Conservation (phyloP, 2,888 invertebrate genomes). For the Miltochrista miniata region DNA sequence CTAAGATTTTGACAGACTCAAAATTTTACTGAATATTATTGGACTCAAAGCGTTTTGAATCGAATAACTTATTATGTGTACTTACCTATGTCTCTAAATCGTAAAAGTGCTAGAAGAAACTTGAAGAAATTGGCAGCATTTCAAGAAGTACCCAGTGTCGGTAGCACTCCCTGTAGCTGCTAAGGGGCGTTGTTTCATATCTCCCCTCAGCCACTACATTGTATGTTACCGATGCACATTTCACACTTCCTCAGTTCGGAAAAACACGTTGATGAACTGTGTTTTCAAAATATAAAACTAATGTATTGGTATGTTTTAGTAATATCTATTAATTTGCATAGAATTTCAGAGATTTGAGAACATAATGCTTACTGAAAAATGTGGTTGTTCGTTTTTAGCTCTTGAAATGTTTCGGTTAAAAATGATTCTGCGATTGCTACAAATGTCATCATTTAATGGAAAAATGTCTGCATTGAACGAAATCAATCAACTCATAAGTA, state of each 20-base stretch:
- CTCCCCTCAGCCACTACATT: constrained; percentile 74
- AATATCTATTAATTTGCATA: background rate
- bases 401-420: constrained; percentile 97
- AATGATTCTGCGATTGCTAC: constrained; percentile 96
- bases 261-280: background rate
- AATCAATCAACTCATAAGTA: constrained; percentile 97
- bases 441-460: constrained; percentile 99
- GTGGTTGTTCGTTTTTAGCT: constrained; percentile 66
- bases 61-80: no score
- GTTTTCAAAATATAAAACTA: background rate
- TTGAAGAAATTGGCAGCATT: background rate
- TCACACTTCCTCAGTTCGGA: background rate
- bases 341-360: background rate
- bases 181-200: constrained; percentile 71
- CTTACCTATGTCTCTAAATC: background rate
- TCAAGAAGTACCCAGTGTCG: constrained; percentile 15
- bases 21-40: no score
- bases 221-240: constrained; percentile 55
- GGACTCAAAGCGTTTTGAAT: no score
- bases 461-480: constrained; percentile 99
- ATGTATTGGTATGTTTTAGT: background rate
- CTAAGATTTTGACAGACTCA: no score
- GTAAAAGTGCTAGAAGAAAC: background rate
- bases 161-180: constrained; percentile 80
- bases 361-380: background rate